Base-by-base conservation (phyloP, 1,140 invertebrate species). In the Apis dorsata region DNA sequence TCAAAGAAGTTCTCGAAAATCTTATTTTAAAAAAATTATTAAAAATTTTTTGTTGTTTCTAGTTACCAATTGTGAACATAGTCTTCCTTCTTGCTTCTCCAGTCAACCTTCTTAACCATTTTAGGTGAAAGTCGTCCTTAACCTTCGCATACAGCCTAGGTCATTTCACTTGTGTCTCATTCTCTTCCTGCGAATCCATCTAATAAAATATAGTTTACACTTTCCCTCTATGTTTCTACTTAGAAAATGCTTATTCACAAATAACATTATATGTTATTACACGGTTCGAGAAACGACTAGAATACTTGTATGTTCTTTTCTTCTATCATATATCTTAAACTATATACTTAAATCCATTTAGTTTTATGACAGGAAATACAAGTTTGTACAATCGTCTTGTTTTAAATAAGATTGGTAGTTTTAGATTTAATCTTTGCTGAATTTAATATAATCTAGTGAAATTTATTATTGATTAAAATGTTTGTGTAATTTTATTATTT, bases 41-140 rank as follows among this genome's bases (percentile, higher is more conserved):
- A 28, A 65, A 17, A 65, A 1, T 3, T n/a, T 63, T 63, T 63
- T 13, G 0, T 10, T 10, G 24, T 1, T 65, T 7, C 0, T 57
- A 3, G 5, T 55, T 17, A 51, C 1, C 9, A 21, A n/a, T 24
- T 10, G n/a, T 70, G 21, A 7, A 2, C 34, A 21, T 49, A 51
- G 51, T 60, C 21, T 80, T 74, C 24, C 24, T 24, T 24, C 24
- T 24, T 24, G 0, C 24, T 24, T 0, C 24, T 24, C 21, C 24
- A 24, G 15, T 17, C 53, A 74, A 49, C 70, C 79, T 81, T 81
- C 34, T 34, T 34, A 34, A 34, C 3, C 79, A 57, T 57, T 74
- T 81, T 74, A 81, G 71, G 71, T 74, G 79, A 81, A 81, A 81
- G 79, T 81, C n/a, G 79, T 74, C 79, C 71, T 81, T 81, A 81